Conservation (phyloP, 1,140 invertebrate species). For the Cyphomyrmex costatus region DNA sequence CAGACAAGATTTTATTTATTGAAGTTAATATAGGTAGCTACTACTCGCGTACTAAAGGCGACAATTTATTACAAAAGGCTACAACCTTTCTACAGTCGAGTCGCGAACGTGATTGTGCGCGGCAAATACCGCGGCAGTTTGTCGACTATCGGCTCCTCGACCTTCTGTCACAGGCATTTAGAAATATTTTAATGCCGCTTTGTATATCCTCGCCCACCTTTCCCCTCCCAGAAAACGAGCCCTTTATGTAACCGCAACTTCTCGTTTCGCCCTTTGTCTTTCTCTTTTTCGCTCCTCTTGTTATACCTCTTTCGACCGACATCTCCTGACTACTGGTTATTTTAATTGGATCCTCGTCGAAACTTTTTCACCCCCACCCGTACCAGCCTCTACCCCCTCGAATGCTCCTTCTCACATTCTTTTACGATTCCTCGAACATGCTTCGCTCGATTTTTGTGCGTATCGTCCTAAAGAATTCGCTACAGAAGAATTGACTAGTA, state of each 20-base stretch:
- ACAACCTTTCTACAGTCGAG: constrained; percentile 64
- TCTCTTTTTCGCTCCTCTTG: constrained; percentile 62
- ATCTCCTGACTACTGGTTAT: constrained; percentile 82
- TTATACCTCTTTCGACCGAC: constrained; percentile 76
- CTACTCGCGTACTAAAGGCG: neutral
- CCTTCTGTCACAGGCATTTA: constrained; percentile 67
- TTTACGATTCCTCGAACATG: constrained; percentile 41
- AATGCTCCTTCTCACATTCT: constrained; percentile 5
- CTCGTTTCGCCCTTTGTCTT: constrained; percentile 75
- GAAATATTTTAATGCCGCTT: constrained; percentile 85
- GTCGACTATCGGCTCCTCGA: constrained; percentile 34
- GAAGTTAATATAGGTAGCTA: constrained; percentile 11
- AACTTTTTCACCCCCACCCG: constrained; percentile 80
- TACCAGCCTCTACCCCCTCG: neutral
- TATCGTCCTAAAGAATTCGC: constrained; percentile 37
- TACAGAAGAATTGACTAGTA: constrained; percentile 27
- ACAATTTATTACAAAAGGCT: constrained; percentile 37
- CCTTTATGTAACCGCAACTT: constrained; percentile 72
- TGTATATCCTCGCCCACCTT: constrained; percentile 79
- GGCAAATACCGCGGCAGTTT: constrained; percentile 57
- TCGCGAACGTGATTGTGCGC: constrained; percentile 61
- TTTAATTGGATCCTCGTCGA: constrained; percentile 87
- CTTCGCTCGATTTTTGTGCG: constrained; percentile 62
- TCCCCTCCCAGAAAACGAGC: constrained; percentile 37
- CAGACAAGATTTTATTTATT: constrained; percentile 19